Evolutionary conservation across 1,140 invertebrate genomes (phyloP), one percentile per base, ranked within the genome.

Genomic region (Drosophila orosa): DNA sequence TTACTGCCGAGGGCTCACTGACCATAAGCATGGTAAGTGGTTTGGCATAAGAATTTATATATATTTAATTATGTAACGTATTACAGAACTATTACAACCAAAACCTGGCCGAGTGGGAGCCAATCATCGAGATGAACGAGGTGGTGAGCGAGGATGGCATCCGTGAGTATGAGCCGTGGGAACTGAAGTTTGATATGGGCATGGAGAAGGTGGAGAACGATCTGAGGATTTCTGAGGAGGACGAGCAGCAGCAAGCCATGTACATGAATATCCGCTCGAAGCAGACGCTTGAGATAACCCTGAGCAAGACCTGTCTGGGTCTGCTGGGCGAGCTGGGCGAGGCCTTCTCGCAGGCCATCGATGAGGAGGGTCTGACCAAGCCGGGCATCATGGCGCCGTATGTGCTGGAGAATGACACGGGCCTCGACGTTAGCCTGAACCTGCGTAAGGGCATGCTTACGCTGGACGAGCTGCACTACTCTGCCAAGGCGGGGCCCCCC

Each of bases 1-100:
- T 97, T 67, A 72, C 92, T 82, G 90, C 89, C 0, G 58, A 85
- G 9, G 85, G 85, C 8, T 90, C 85, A 0, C 37, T 81, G 3
- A 90, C 80, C 0, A 72, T 90, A 5, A 85, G 79, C 84, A 92
- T 87, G 79, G 82, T 85, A 61, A 48, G 52, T 27, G 8, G 1
- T 0, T 8, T 19, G 13, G n/a, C n/a, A n/a, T n/a, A 24, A 8
- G 15, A 24, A 24, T 15, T 15, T 22, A 1, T 24, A 44, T 13
- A 1, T 44, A 13, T 7, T 3, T 1, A 9, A 10, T 33, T 35
- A n/a, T 69, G n/a, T 25, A 5, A n/a, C 22, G 22, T 12, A 97
- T 92, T 95, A 97, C 92, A 85, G 82, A 96, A 96, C 7, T 99
- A 99, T 92, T 99, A 98, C 91, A 99, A 99, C 92, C 97, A 97